Evolutionary conservation across 2,113 vertebrate species (phyloP).

Genomic region (Mola mola): DNA sequence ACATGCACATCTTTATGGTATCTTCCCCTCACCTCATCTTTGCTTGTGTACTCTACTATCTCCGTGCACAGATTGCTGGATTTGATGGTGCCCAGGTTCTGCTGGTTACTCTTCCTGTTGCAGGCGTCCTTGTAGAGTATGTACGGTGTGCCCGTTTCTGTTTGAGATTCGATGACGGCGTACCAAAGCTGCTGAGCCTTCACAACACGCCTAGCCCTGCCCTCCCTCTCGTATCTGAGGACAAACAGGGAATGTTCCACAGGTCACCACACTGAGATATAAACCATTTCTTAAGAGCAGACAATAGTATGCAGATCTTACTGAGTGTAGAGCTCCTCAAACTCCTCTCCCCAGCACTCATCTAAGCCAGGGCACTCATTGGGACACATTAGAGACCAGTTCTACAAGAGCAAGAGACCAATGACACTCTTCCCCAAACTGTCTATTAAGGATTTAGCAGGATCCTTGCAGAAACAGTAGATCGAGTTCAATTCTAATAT

Average conservation of each 20-base stretch:
- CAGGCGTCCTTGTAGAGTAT: constrained; percentile 98
- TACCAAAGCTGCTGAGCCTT: constrained; percentile 98
- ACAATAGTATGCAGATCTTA: constrained; percentile 47
- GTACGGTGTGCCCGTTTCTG: constrained; percentile 95
- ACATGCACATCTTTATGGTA: not conserved
- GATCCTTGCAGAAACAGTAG: not conserved
- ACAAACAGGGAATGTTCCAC: not conserved
- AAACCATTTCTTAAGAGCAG: not conserved
- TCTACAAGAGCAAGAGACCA: constrained; percentile 72
- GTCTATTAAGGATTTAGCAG: not conserved
- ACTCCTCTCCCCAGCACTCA: constrained; percentile 96
- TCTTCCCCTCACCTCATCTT: constrained; percentile 85
- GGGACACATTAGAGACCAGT: constrained; percentile 98
- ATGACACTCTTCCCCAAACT: not conserved
- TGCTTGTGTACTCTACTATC: constrained; percentile 93
- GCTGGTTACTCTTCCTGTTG: constrained; percentile 97
- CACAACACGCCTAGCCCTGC: constrained; percentile 87
- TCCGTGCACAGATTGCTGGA: constrained; percentile 97
- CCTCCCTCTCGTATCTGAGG: constrained; percentile 90
- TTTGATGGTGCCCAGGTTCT: constrained; percentile 97
- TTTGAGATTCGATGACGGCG: constrained; percentile 96
- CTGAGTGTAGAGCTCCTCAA: constrained; percentile 94
- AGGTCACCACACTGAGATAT: not conserved
- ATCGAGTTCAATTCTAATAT: not conserved
- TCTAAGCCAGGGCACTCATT: constrained; percentile 93